Conservation (phyloP, 2,113 vertebrate genomes). For the Barnardius zonarius region DNA sequence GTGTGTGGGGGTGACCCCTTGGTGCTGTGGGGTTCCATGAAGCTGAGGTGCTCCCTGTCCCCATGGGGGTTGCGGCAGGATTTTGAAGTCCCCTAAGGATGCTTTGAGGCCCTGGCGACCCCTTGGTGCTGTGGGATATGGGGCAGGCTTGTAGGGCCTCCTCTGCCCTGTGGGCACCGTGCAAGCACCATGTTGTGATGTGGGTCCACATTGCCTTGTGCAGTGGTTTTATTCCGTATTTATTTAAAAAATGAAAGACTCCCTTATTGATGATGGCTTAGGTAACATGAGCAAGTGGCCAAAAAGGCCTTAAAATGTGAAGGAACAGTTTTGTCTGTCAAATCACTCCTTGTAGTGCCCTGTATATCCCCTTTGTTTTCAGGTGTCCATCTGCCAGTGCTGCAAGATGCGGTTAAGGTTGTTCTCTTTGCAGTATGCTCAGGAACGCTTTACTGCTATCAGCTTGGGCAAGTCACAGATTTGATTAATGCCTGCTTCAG, state of each 20-base stretch:
- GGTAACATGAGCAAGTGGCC: not conserved
- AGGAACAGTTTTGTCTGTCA: not conserved
- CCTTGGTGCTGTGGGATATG: fast-evolving
- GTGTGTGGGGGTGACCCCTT: not conserved
- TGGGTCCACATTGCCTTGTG: not conserved
- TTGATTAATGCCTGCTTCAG: not conserved
- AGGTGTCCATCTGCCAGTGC: not conserved
- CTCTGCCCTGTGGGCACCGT: not conserved
- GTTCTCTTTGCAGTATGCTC: not conserved
- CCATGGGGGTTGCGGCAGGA: not conserved
- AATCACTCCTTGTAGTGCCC: not conserved
- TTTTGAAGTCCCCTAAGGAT: not conserved
- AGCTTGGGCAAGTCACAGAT: not conserved
- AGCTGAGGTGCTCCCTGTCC: not conserved
- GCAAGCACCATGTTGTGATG: not conserved
- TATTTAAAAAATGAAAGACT: not conserved
- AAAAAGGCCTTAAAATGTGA: not conserved
- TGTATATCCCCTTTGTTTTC: not conserved
- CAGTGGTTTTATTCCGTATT: not conserved
- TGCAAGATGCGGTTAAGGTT: not conserved
- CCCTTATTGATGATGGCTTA: not conserved
- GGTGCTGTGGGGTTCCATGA: not conserved
- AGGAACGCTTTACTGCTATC: not conserved
- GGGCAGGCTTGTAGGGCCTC: not conserved
- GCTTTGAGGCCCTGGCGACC: not conserved